Percentiles rank a stretch among this genome's conserved stretches.
Evolutionary conservation across 2,888 invertebrate genomes (phyloP).

Genomic region (Dryadula phaetusa): DNA sequence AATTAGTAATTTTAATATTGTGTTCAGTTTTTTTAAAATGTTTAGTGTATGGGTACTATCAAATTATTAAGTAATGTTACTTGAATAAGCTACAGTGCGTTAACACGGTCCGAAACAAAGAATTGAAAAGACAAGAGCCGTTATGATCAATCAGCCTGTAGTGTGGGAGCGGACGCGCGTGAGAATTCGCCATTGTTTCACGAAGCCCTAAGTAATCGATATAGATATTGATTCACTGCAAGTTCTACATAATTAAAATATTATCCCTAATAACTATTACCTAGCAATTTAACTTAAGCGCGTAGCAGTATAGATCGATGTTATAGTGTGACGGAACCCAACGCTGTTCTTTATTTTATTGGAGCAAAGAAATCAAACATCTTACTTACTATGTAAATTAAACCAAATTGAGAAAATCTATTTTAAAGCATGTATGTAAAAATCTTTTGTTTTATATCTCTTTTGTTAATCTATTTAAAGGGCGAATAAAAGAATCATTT

Average conservation of each 20-base stretch:
- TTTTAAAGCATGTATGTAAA: not conserved
- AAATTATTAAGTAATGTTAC: conserved; percentile 10
- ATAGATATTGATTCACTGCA: conserved; percentile 27
- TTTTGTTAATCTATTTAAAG: conserved; percentile 20
- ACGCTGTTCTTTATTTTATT: too few species aligned
- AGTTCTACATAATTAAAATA: not conserved
- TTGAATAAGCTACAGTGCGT: not conserved
- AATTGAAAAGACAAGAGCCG: conserved; percentile 54
- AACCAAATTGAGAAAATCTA: not conserved
- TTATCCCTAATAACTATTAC: not conserved
- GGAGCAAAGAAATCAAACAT: too few species aligned
- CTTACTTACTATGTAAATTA: too few species aligned
- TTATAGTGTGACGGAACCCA: too few species aligned
- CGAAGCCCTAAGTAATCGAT: conserved; percentile 30
- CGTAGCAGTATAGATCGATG: too few species aligned
- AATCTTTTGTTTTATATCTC: conserved; percentile 12
- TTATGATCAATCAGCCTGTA: conserved; percentile 75
- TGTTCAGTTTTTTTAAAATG: not conserved
- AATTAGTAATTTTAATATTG: not conserved
- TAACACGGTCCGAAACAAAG: conserved; percentile 41
- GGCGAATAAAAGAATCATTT: conserved; percentile 32
- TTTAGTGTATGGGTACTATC: not conserved
- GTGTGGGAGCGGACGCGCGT: conserved; percentile 73
- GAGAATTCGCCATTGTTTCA: conserved; percentile 73
- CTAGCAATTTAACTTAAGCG: not conserved